These are phyloP conservation scores for Myoxocephalus aenaeus DNA, from an alignment of 2,797 vertebrate species.

Conservation along the genomic window DNA sequence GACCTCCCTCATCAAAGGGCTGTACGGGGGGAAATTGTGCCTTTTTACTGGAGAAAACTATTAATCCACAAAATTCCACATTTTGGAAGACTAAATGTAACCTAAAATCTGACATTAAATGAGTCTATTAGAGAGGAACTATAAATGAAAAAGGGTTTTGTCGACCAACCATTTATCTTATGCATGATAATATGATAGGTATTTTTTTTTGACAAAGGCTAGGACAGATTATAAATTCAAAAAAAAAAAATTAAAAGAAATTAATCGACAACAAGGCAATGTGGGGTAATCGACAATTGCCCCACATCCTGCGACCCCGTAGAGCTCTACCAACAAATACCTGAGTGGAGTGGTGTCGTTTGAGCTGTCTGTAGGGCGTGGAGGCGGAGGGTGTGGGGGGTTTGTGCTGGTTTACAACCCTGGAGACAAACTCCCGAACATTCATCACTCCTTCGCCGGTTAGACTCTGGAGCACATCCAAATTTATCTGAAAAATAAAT, in stretches of 20 bases:
- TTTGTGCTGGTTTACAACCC: constrained; percentile 85
- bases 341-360: constrained; percentile 94
- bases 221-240: neutral
- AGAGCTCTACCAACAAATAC: constrained; percentile 65
- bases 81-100: neutral
- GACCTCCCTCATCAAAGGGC: constrained; percentile 93
- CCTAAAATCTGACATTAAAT: neutral
- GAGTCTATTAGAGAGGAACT: neutral
- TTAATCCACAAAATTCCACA: neutral
- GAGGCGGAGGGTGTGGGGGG: constrained; percentile 89
- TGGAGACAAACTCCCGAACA: constrained; percentile 91
- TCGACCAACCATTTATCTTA: neutral
- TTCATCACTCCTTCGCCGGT: constrained; percentile 86
- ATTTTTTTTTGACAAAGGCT: neutral
- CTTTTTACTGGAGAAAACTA: neutral
- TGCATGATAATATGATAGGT: neutral
- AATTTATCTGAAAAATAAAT: constrained; percentile 80
- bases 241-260: neutral
- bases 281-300: no score
- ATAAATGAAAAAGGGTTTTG: neutral
- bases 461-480: constrained; percentile 85
- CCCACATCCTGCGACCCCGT: neutral
- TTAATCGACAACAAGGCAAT: neutral
- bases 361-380: constrained; percentile 94
- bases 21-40: constrained; percentile 48